These are phyloP conservation scores for Brachyptera putata DNA, from an alignment of 2,888 invertebrate genomes.

Conservation along the genomic window DNA sequence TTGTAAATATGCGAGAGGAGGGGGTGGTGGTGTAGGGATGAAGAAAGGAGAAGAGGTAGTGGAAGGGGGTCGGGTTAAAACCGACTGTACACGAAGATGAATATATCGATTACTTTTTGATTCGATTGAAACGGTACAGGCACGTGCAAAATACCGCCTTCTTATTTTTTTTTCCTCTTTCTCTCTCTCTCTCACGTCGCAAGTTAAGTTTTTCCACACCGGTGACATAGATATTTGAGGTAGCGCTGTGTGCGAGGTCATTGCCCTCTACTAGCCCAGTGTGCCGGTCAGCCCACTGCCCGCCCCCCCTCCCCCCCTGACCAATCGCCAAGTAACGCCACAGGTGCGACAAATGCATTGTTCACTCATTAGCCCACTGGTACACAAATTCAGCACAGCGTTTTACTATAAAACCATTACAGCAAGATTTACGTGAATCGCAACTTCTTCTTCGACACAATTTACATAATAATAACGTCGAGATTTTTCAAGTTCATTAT, in stretches of 20 bases:
- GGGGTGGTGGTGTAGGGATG: conserved; percentile 6
- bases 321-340: too few species aligned
- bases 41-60: conserved; percentile 10
- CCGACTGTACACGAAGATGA: conserved; percentile 9
- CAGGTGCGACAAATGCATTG: too few species aligned
- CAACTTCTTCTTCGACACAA: too few species aligned
- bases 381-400: too few species aligned
- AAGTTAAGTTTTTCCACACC: background rate
- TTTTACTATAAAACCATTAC: too few species aligned
- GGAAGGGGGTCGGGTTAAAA: background rate
- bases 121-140: conserved; percentile 17
- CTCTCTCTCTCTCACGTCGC: too few species aligned
- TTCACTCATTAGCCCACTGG: too few species aligned
- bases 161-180: background rate
- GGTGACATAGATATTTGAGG: conserved; percentile 22
- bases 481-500: too few species aligned
- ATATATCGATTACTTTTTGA: conserved; percentile 25
- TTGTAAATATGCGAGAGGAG: conserved; percentile 7
- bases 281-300: background rate
- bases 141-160: conserved; percentile 16
- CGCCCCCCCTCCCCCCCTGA: background rate
- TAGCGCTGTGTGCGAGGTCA: background rate
- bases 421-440: too few species aligned
- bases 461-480: too few species aligned
- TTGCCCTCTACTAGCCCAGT: background rate